Base-by-base conservation (phyloP, 2,888 invertebrate genomes). In the Frankliniella fusca region DNA sequence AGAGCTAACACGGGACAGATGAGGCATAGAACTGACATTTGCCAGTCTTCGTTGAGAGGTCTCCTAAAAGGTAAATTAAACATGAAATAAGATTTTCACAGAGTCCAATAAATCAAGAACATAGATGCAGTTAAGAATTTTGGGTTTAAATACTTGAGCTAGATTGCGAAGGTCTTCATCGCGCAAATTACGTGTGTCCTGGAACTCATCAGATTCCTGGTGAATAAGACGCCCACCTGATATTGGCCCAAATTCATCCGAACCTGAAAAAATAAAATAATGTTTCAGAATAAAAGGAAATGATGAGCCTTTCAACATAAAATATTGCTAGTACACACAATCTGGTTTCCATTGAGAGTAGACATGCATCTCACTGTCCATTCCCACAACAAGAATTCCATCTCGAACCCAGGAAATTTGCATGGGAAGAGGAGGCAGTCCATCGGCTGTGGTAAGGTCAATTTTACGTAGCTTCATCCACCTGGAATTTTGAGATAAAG, bases 341-440 rank as follows among this genome's bases (percentile, higher is more conserved):
- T 93, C 92, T 0, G 95, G 94, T 86, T 95, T 95, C 99, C 99
- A 99, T 87, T 99, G 99, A 0, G 98, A 97, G 87, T 98, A 99
- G 0, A 99, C 98, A 86, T 99, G 98, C 97, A 99, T 98, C 88
- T 99, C 99, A 3, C 98, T 98, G 87, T 99, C 98, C 98, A 99
- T 98, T 3, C 99, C 99, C 1, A 99, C 98, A 0, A 99, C 97
- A 1, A 99, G 89, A 84, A 99, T 97, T 0, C 99, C 99, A 87
- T 99, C 99, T 48, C 99, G 92, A 0, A 99, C 98, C 99, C 99
- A 99, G 2, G 97, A 97, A 86, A 99, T 95, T 88, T 98, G 97
- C 95, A 99, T 99, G 0, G 99, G 99, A 81, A 99, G 89, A 0
- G 99, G 98, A 0, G 98, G 97, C 70, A 99, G 88, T 0, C 98